Evolutionary conservation across 2,888 invertebrate genomes (phyloP), one percentile per base, ranked within the genome.

Genomic region (Rhorus exstirpatorius): DNA sequence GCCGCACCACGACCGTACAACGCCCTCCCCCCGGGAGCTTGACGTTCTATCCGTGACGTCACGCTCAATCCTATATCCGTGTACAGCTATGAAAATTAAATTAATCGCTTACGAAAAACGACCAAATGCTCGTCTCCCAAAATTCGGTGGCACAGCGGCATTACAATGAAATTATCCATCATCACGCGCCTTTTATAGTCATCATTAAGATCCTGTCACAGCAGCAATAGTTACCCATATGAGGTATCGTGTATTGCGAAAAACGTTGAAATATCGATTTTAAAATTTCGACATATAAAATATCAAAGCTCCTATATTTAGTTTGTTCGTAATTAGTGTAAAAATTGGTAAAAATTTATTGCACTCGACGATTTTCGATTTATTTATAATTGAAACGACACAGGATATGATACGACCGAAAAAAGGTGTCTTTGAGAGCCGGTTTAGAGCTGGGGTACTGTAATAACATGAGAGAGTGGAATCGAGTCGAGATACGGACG

Each of bases 31-130:
- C 31, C 31, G 2, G 61, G 61, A 46, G 49, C 19, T 35, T 53
- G 38, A 44, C 67, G 67, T 67, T 61, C 26, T 46, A 51, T 58
- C 44, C 51, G 46, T 78, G 77, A 81, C 61, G 77, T 78, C 51
- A 81, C 63, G 44, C 26, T 78, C 55, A 63, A 67, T 41, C 58
- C 58, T 41, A n/a, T 41, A 12, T 46, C 31, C 38, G 4, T 6
- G 53, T 26, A 53, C 26, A 53, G 14, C 41, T 68, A 68, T 72
- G 77, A 81, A 81, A 81, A 81, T 81, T 74, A 38, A 67, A 78
- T 81, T 68, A 74, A 61, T 81, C 76, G 67, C 61, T 67, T 53
- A 19, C 24, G 6, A 31, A 60, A 60, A 3, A 14, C 21, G n/a
- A n/a, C n/a, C 49, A 14, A 4, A 3, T 31, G 2, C 2, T 31